Evolutionary conservation across 2,113 vertebrate genomes (phyloP).

Genomic region (Zosterops borbonicus): DNA sequence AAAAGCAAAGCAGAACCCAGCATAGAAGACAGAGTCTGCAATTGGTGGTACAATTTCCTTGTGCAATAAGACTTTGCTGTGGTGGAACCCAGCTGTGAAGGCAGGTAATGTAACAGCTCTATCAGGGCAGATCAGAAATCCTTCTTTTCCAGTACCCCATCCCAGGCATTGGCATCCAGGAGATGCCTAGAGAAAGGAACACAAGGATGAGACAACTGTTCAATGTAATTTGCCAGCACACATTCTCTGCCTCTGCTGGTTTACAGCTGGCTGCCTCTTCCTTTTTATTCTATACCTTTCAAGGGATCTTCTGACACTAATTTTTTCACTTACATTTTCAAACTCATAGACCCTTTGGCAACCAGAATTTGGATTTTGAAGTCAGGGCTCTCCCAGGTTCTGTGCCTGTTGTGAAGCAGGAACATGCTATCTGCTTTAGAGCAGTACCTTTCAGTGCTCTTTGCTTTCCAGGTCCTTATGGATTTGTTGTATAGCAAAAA

Average conservation of each 20-base stretch:
- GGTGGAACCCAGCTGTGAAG: not conserved
- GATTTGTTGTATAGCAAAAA: not conserved
- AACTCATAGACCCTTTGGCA: not conserved
- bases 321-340: not conserved
- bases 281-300: not conserved
- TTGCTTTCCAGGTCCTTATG: not conserved
- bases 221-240: accelerated
- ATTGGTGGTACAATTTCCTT: not conserved
- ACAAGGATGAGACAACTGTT: not conserved
- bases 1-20: not conserved
- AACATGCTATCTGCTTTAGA: not conserved
- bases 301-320: not conserved
- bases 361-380: not conserved
- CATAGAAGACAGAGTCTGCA: not conserved
- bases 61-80: accelerated
- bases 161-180: not conserved
- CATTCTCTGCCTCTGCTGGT: not conserved
- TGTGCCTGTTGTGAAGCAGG: not conserved
- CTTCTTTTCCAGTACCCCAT: not conserved
- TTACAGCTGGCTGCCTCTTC: not conserved
- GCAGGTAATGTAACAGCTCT: not conserved
- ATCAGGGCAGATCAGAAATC: not conserved
- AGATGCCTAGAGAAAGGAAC: not conserved
- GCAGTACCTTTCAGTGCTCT: not conserved
- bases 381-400: not conserved